Evolutionary conservation across 2,888 invertebrate species (phyloP).

Genomic region (Himalopsyche japonica): DNA sequence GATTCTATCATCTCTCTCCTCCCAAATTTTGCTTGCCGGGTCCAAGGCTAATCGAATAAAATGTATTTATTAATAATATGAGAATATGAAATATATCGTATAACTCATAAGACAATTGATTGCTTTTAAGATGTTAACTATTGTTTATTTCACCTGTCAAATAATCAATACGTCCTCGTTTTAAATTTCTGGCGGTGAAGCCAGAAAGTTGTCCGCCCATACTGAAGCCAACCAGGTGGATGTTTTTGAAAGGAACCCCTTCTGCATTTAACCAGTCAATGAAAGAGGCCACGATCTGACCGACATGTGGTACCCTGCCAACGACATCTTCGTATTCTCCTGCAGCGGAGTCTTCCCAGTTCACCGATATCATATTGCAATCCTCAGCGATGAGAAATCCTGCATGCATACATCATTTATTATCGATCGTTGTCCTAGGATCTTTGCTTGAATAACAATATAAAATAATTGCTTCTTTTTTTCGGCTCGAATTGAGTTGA

Average conservation of each 20-base stretch:
- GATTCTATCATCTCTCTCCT: neutral
- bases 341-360: neutral
- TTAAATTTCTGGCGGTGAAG: neutral
- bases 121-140: too few species aligned
- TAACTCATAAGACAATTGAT: too few species aligned
- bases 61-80: neutral
- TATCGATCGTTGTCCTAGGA: neutral
- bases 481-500: too few species aligned
- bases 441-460: too few species aligned
- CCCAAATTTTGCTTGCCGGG: neutral
- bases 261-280: neutral
- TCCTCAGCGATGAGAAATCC: neutral
- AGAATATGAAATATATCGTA: too few species aligned
- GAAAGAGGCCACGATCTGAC: neutral
- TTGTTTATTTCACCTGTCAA: neutral
- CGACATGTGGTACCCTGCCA: neutral
- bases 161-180: neutral
- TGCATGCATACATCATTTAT: neutral
- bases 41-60: neutral
- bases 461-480: too few species aligned
- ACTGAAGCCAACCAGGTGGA: neutral
- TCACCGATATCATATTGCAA: neutral
- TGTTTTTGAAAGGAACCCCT: neutral
- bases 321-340: neutral
- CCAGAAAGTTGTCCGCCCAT: neutral